Base-by-base conservation (phyloP, 1,140 invertebrate genomes). In the Telenomus remus region DNA sequence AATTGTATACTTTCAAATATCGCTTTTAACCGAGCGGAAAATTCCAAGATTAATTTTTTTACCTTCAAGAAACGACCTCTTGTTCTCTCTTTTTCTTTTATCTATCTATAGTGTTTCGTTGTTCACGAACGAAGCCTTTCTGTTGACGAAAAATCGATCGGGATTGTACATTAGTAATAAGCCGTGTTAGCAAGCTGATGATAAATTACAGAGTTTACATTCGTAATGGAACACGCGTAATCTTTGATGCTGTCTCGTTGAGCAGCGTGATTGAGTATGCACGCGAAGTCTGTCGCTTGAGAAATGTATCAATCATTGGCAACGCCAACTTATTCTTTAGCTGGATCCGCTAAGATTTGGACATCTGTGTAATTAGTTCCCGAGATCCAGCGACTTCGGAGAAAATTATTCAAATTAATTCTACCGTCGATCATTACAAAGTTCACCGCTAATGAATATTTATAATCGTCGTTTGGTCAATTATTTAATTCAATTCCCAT, bases 371-470 rank as follows among this genome's bases (percentile, higher is more conserved):
- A 72, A 77, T 72, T 71, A 68, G 63, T 77, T 61, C 48, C 19
- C 42, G 4, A 37, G 19, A 3, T 61, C 4, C 16, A 16, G 12
- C 33, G 16, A 59, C 46, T 63, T 13, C 44, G 44, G 9, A 12
- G 11, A 27, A 47, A 68, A 61, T 65, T 48, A 76, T 71, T 76
- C 68, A 55, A 60, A 69, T 76, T 60, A 66, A 66, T 68, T 68
- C 56, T 16, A 55, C 33, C 56, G 44, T 57, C 56, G 63, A 72
- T 76, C 53, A 54, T 59, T 57, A 33, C 56, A 42, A 61, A 65
- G 49, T 76, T 27, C 19, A 1, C 19, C 19, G 19, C 19, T 27
- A 27, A 68, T 73, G 54, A 73, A 57, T 65, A 68, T 63, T 68
- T 68, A 55, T 68, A 46, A 44, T 12, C 19, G 63, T 63, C 46